Evolutionary conservation across 37 sponge, comb jelly and placozoan genomes (phyloP).

Genomic region (Eunapius fragilis): DNA sequence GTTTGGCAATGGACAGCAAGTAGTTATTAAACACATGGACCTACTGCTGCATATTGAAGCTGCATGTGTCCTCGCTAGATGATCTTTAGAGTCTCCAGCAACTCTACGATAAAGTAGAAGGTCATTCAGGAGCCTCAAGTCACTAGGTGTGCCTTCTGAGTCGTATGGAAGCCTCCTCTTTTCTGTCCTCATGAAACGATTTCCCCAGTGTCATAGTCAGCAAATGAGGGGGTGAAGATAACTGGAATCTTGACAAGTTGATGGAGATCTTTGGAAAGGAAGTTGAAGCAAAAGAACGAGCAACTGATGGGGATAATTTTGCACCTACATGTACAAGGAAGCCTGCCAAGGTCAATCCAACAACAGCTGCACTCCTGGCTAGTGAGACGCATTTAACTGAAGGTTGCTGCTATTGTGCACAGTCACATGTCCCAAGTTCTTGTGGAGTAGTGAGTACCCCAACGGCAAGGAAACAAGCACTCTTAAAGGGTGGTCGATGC

Average conservation of each 20-base stretch:
- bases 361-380: not conserved
- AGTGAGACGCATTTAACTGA: not conserved
- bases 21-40: constrained; percentile 21
- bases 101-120: not conserved
- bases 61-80: no score
- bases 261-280: not conserved
- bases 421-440: not conserved
- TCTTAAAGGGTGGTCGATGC: constrained; percentile 15
- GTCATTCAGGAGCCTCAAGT: constrained; percentile 15
- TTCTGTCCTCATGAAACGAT: constrained; percentile 1
- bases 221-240: not conserved
- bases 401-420: constrained; percentile 15
- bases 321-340: no score
- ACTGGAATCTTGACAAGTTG: constrained; percentile 7
- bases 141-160: constrained; percentile 6
- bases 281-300: no score
- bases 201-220: constrained; percentile 16
- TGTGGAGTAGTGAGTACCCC: constrained; percentile 11
- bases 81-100: not conserved
- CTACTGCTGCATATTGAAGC: constrained; percentile 9
- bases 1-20: constrained; percentile 23
- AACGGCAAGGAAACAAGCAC: no score
- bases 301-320: no score
- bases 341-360: not conserved
- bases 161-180: constrained; percentile 20